Percentiles rank a stretch among this genome's conserved stretches.
Conservation (phyloP, 1,140 invertebrate species). For the Parapsyche elsis region DNA sequence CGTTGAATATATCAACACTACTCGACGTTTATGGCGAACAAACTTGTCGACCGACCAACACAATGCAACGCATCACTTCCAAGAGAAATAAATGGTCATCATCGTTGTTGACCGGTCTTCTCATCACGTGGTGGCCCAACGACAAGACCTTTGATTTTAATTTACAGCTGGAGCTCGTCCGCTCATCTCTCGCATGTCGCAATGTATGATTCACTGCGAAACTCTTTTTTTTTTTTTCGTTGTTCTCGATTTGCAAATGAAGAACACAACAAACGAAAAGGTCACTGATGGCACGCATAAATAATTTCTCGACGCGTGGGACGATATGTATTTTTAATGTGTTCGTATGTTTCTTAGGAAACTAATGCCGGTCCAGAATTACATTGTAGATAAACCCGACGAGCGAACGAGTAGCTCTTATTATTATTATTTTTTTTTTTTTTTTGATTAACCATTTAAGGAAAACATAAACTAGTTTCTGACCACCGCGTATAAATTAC, state of each 20-base stretch:
- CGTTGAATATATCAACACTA: background rate
- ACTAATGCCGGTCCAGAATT: too few relatives aligned
- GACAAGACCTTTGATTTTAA: slow-evolving; percentile 1
- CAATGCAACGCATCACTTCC: slow-evolving; percentile 1
- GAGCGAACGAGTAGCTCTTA: too few relatives aligned
- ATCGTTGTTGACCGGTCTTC: background rate
- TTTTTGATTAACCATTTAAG: too few relatives aligned
- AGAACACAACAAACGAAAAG: background rate
- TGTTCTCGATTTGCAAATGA: background rate
- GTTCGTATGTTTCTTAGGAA: too few relatives aligned
- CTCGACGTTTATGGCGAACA: background rate
- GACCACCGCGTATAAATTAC: too few relatives aligned
- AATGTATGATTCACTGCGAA: background rate
- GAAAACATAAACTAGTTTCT: too few relatives aligned
- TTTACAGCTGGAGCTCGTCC: background rate
- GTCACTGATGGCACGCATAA: background rate
- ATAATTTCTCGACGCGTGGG: background rate
- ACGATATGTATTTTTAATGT: slow-evolving; percentile 18
- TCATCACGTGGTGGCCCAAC: too few relatives aligned
- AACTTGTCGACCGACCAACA: background rate
- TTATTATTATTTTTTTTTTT: too few relatives aligned
- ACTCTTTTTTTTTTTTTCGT: background rate
- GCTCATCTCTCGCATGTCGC: background rate
- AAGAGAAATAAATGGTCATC: background rate
- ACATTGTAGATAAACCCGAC: too few relatives aligned